Base-by-base conservation (phyloP, 2,797 vertebrate species). In the Myotis vivesi region DNA sequence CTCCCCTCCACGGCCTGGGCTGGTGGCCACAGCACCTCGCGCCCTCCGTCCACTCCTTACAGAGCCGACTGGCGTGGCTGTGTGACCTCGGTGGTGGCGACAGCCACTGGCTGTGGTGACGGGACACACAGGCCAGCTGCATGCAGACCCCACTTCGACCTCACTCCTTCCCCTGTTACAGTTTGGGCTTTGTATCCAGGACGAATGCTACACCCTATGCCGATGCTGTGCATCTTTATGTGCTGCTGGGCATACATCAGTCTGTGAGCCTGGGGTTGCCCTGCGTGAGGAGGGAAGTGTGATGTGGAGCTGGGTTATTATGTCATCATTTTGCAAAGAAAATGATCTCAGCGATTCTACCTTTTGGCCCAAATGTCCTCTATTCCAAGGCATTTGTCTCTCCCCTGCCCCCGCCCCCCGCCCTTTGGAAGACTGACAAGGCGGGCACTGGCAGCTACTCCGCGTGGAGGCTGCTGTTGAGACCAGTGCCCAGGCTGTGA, bases 301-400 rank as follows among this genome's bases (percentile, higher is more conserved):
- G 82, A 80, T 95, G 89, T 33, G 68, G 76, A 97, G 68, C 49
- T 64, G 82, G 93, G 89, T 96, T 95, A 97, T 87, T 95, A 92
- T 88, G 55, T 94, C 93, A 80, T 87, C 49, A 7, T 89, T 97
- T 95, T 87, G 92, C 75, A 97, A 97, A 97, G 94, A 93, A 84
- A 97, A 94, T 94, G 38, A 89, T 95, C 94, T 87, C 59, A 36
- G 82, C 82, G 36, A 25, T 1, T 59, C 71, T 33, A 92, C 84
- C 17, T 96, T 84, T 93, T 57, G 41, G 76, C 96, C 75, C 5
- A 1, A 68, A 90, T 91, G 77, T 16, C 75, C 79, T 95, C 77
- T 83, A 41, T 88, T 93, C 46, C 33, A 62, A 93, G 68, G 30
- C 38, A 38, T 75, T 96, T 88, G 62, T 44, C 41, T 44, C 8